Conservation (phyloP, 2,797 vertebrate genomes). For the Neoniphon sammara region DNA sequence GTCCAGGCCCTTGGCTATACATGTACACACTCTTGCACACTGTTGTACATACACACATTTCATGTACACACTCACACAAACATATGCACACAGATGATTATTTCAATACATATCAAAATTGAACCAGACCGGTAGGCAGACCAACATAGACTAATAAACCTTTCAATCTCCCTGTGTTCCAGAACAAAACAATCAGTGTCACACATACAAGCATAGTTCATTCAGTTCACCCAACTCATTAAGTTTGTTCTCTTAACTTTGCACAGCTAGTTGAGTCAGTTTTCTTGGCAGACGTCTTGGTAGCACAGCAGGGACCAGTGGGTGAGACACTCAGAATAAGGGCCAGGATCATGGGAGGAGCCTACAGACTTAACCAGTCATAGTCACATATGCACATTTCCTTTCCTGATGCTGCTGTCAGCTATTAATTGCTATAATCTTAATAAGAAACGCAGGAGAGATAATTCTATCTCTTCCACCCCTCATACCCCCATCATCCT, state of each 20-base stretch:
- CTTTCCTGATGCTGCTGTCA: conserved; percentile 28
- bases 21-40: conserved; percentile 36
- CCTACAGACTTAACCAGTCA: conserved; percentile 29
- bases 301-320: conserved; percentile 30
- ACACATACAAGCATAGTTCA: conserved; percentile 55
- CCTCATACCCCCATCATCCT: conserved; percentile 1
- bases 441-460: conserved; percentile 13
- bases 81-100: conserved; percentile 29
- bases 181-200: conserved; percentile 55
- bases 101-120: conserved; percentile 28
- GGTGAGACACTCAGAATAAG: conserved; percentile 19
- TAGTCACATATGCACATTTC: conserved; percentile 26
- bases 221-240: conserved; percentile 58
- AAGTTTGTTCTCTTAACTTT: conserved; percentile 32
- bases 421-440: conserved; percentile 8
- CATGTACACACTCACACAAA: conserved; percentile 26
- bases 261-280: conserved; percentile 35
- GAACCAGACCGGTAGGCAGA: conserved; percentile 24
- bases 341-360: conserved; percentile 30
- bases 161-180: conserved; percentile 62
- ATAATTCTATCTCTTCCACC: conserved; percentile 8
- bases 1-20: conserved; percentile 48
- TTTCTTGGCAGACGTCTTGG: conserved; percentile 53
- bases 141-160: conserved; percentile 28
- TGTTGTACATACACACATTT: conserved; percentile 40